phyloP scores from a whole-genome alignment of 2,113 vertebrate species.

The Rhynchopsitta pachyrhyncha region DNA sequence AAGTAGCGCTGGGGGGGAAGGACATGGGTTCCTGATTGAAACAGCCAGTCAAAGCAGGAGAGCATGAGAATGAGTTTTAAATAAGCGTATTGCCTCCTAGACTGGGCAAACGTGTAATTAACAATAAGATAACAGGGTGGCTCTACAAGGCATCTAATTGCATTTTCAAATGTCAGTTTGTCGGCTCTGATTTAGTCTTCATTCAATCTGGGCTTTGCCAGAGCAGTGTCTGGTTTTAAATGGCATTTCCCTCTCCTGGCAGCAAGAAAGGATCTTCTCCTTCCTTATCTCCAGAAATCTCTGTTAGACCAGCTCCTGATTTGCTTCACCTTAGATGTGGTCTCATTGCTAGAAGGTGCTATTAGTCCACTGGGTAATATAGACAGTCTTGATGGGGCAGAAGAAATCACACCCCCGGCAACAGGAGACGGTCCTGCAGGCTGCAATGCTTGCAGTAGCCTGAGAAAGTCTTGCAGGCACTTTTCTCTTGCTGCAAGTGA shows the following conservation, averaged over 20 bases:
- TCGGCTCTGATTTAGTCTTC: conserved; percentile 26
- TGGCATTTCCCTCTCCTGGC: not conserved
- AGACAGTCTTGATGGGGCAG: not conserved
- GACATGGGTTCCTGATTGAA: not conserved
- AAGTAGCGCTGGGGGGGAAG: not conserved
- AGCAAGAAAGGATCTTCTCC: not conserved
- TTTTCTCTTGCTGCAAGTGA: not conserved
- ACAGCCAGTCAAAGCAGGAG: not conserved
- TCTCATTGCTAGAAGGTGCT: not conserved
- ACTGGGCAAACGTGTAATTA: conserved; percentile 32
- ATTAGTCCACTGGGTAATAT: not conserved
- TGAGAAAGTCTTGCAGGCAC: not conserved
- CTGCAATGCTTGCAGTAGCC: not conserved
- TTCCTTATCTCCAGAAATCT: not conserved
- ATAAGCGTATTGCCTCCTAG: not conserved
- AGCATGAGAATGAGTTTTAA: not conserved
- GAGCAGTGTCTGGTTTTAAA: not conserved
- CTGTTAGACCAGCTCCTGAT: not conserved
- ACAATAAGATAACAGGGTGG: conserved; percentile 20
- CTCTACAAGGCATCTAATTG: conserved; percentile 34
- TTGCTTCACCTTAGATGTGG: not conserved
- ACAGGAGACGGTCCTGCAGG: not conserved
- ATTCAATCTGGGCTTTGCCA: not conserved
- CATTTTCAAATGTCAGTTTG: conserved; percentile 48
- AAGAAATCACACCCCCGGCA: not conserved